Evolutionary conservation across 2,113 vertebrate genomes (phyloP).

Genomic region (Dipodomys merriami): DNA sequence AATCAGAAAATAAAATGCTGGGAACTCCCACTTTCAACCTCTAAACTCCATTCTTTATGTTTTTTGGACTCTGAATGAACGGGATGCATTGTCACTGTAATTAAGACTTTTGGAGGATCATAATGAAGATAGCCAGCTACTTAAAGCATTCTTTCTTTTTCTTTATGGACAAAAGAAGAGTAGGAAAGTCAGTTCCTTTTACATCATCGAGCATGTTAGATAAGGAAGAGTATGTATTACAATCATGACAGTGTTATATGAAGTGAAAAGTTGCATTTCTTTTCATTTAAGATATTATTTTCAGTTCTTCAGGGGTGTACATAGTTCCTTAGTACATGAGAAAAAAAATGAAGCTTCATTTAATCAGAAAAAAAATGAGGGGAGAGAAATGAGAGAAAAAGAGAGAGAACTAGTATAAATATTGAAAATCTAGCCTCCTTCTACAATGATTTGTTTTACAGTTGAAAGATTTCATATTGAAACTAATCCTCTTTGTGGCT

Average conservation of each 20-base stretch:
- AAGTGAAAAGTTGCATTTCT: constrained; percentile 35
- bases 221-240: constrained; percentile 40
- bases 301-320: not conserved
- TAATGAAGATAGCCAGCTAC: not conserved
- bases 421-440: constrained; percentile 59
- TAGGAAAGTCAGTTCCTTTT: constrained; percentile 41
- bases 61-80: not conserved
- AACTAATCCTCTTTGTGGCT: constrained; percentile 60
- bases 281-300: constrained; percentile 45
- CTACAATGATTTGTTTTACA: constrained; percentile 67
- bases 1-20: not conserved
- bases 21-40: not conserved
- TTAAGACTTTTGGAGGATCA: not conserved
- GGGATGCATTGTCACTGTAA: not conserved
- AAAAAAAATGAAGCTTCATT: not conserved
- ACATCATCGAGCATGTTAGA: not conserved
- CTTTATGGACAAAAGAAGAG: not conserved
- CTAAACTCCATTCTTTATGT: not conserved
- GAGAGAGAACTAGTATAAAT: constrained; percentile 28
- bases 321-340: not conserved
- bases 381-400: too few relatives aligned
- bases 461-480: constrained; percentile 64
- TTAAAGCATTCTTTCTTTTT: not conserved
- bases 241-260: constrained; percentile 28
- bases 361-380: not conserved